Percentiles rank a stretch among this genome's conserved stretches.
Evolutionary conservation across 37 sponge, comb jelly and placozoan genomes (phyloP).

Genomic region (Ianthella basta): DNA sequence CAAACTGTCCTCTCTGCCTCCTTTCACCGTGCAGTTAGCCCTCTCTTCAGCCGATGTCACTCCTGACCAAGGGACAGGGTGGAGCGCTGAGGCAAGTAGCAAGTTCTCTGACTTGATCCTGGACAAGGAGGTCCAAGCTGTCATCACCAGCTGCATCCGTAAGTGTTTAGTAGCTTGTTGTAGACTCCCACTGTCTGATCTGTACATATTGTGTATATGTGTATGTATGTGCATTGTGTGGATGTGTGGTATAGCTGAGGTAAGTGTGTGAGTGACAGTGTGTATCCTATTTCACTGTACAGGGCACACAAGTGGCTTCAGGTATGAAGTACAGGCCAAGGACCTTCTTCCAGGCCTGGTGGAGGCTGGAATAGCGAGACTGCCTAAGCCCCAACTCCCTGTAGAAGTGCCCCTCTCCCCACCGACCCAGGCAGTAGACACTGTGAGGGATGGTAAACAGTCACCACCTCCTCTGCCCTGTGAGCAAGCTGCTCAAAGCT

Average conservation of each 20-base stretch:
- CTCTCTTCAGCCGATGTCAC: neutral
- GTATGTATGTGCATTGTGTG: constrained; percentile 10
- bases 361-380: too few relatives aligned
- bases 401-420: too few relatives aligned
- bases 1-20: neutral
- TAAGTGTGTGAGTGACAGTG: neutral
- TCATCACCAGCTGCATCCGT: neutral
- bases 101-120: neutral
- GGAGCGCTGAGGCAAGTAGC: neutral
- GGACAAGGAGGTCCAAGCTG: neutral
- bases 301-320: neutral
- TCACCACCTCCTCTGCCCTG: too few relatives aligned
- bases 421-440: too few relatives aligned
- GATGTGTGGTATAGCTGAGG: neutral
- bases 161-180: neutral
- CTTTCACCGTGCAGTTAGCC: neutral
- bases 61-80: neutral
- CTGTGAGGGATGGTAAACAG: too few relatives aligned
- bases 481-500: too few relatives aligned
- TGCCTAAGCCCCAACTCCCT: too few relatives aligned
- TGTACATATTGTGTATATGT: neutral
- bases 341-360: too few relatives aligned
- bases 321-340: neutral
- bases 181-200: neutral
- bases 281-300: neutral